phyloP scores from a whole-genome alignment of 2,797 vertebrate species.

The Trachurus trachurus region DNA sequence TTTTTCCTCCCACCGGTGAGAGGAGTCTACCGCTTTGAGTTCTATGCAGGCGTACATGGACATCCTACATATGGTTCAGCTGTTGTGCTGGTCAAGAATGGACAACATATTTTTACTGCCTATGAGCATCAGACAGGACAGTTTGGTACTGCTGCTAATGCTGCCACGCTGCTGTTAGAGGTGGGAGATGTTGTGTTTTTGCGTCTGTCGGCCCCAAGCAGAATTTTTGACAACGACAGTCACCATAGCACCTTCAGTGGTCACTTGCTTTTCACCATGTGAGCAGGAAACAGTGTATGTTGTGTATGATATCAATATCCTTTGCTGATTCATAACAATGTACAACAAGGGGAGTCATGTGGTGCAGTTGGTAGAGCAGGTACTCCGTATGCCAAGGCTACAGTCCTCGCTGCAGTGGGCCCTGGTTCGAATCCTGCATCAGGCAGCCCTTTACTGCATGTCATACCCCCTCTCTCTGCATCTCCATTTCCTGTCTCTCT shows the following conservation, averaged over 20 bases:
- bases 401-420: too few relatives aligned
- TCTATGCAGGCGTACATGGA: background rate
- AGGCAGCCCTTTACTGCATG: too few relatives aligned
- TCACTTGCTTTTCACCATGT: constrained; percentile 66
- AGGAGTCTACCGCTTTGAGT: constrained; percentile 66
- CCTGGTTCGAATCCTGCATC: too few relatives aligned
- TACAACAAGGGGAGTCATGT: too few relatives aligned
- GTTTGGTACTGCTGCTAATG: background rate
- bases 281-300: constrained; percentile 8
- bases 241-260: constrained; percentile 65
- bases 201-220: rapidly evolving
- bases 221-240: background rate
- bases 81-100: constrained; percentile 50
- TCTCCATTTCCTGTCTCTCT: too few relatives aligned
- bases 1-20: constrained; percentile 62
- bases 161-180: constrained; percentile 58
- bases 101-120: constrained; percentile 7
- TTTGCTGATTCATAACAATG: too few relatives aligned
- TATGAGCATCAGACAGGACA: rapidly evolving
- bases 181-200: constrained; percentile 68
- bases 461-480: too few relatives aligned
- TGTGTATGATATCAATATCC: too few relatives aligned
- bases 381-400: too few relatives aligned
- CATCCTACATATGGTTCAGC: rapidly evolving
- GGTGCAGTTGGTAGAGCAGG: too few relatives aligned